Percentiles rank a stretch among this genome's conserved stretches.
These are phyloP conservation scores for Sylvia atricapilla DNA, from an alignment of 2,113 vertebrate species.

Conservation along the genomic window DNA sequence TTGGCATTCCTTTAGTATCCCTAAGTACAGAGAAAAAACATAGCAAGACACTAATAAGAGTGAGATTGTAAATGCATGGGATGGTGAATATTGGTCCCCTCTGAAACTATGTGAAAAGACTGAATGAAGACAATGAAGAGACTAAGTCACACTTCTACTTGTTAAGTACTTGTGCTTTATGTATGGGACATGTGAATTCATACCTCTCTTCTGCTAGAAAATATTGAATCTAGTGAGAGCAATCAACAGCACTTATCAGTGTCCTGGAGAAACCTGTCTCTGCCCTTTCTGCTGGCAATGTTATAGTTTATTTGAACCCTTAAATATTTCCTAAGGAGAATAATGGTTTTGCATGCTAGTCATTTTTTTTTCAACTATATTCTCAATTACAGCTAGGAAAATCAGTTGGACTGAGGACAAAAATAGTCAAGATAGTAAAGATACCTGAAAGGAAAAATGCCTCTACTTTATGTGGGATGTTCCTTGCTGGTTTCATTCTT, in stretches of 20 bases:
- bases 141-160: neutral
- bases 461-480: neutral
- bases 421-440: neutral
- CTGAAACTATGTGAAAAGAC: accelerated
- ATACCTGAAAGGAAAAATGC: neutral
- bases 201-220: neutral
- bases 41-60: neutral
- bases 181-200: neutral
- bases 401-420: neutral
- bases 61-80: neutral
- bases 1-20: neutral
- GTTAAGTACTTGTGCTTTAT: neutral
- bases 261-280: neutral
- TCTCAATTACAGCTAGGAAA: neutral
- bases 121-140: neutral
- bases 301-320: neutral
- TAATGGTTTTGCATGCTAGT: neutral
- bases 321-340: neutral
- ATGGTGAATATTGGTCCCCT: neutral
- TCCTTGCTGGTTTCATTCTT: neutral
- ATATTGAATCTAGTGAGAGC: neutral
- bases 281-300: neutral
- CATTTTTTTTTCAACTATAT: neutral
- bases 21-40: neutral
- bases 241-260: neutral